These are phyloP conservation scores for Distichodus sexfasciatus DNA, from an alignment of 2,797 vertebrate genomes.

Conservation along the genomic window DNA sequence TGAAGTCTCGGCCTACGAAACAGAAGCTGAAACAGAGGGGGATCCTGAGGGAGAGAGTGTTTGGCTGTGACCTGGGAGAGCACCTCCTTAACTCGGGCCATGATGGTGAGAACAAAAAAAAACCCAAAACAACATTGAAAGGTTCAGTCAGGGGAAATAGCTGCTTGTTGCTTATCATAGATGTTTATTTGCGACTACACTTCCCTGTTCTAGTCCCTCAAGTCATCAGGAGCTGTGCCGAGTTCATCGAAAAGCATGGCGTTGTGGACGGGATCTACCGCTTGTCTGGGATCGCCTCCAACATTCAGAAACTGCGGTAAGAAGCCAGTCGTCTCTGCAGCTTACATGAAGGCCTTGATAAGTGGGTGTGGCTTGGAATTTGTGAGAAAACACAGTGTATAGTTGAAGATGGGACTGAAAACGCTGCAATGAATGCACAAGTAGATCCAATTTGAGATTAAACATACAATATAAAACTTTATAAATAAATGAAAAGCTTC, in stretches of 20 bases:
- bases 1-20: constrained; percentile 97
- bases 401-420: no score
- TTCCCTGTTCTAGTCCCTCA: constrained; percentile 82
- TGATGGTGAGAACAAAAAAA: constrained; percentile 76
- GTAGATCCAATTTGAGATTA: no score
- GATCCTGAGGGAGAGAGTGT: constrained; percentile 94
- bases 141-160: neutral
- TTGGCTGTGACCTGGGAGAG: constrained; percentile 96
- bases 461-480: no score
- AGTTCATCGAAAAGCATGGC: constrained; percentile 95
- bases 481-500: neutral
- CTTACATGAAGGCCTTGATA: neutral
- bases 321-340: neutral
- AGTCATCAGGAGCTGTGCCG: constrained; percentile 93
- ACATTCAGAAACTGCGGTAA: constrained; percentile 97
- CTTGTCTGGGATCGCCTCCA: constrained; percentile 95
- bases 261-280: constrained; percentile 98
- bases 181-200: neutral
- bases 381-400: no score
- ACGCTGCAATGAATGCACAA: no score
- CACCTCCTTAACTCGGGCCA: constrained; percentile 95
- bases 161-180: neutral
- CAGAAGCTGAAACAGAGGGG: constrained; percentile 97
- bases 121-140: neutral
- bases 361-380: no score